Base-by-base conservation (phyloP, 1,140 invertebrate species). In the Carposina sasakii region DNA sequence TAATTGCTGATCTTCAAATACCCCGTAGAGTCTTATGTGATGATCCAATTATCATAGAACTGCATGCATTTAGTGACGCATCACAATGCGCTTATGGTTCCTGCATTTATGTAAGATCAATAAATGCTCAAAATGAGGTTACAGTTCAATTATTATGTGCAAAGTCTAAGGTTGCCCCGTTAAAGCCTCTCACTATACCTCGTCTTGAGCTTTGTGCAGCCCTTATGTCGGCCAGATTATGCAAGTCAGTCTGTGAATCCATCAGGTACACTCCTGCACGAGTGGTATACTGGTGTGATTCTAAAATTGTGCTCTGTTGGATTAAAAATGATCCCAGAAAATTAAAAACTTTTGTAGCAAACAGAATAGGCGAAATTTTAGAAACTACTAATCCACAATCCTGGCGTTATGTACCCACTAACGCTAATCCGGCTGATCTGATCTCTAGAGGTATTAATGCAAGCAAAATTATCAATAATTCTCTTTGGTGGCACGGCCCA, bases 401-500 rank as follows among this genome's bases (percentile, higher is more conserved):
- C 8, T 60, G 60, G 49, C 52, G 26, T 26, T 55, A 49, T 34
- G 47, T 40, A 36, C 57, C 36, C 9, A 36, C 33, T 15, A 16
- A 36, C 10, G 33, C 33, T 13, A 36, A 36, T 36, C 33, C 33
- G 19, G 33, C n/a, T 13, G n/a, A 36, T 36, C 16, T 36, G 9
- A 36, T 36, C 9, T 36, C 33, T 16, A 36, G 33, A 36, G 33
- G 33, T 9, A 17, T 36, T 2, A 36, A 19, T 16, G 33, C 33
- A 19, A 16, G 9, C 16, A 9, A 36, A 36, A 13, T 36, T 16
- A 16, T 13, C 16, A 36, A 15, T 17, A 36, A 36, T 36, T 2
- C 33, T 16, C 19, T 36, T 13, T 36, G 33, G 33, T 36, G 33
- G 33, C n/a, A 13, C 9, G 33, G 33, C 9, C 33, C 33, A 2